phyloP scores from a whole-genome alignment of 2,113 vertebrate genomes.

The Leucopsar rothschildi region DNA sequence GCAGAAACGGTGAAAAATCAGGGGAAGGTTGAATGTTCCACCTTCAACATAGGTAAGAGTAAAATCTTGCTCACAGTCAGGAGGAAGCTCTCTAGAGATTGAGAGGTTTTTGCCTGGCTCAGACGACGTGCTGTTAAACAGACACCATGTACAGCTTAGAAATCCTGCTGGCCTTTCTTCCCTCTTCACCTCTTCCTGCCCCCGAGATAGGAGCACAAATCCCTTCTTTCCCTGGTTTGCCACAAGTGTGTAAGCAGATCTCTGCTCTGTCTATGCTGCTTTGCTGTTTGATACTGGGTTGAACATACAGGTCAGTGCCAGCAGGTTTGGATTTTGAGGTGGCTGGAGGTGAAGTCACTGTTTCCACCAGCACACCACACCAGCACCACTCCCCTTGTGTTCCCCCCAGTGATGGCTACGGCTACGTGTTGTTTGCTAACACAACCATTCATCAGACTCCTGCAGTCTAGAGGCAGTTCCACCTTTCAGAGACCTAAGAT shows the following conservation, averaged over 20 bases:
- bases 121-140: background rate
- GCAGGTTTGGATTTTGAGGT: background rate
- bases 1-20: background rate
- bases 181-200: background rate
- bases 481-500: background rate
- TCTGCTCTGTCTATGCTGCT: background rate
- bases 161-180: background rate
- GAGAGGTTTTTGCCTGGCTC: background rate
- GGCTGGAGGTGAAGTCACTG: background rate
- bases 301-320: background rate
- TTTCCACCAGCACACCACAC: background rate
- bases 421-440: background rate
- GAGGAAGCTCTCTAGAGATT: background rate
- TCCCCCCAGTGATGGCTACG: rapidly evolving
- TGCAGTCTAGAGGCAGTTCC: background rate
- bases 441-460: background rate
- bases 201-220: background rate
- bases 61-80: background rate
- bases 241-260: background rate
- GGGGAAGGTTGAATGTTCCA: background rate
- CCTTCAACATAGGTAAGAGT: background rate
- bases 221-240: background rate
- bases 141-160: background rate
- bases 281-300: background rate
- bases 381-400: rapidly evolving